Percentiles rank a stretch among this genome's conserved stretches.
phyloP scores from a whole-genome alignment of 2,113 vertebrate genomes.

The Dolichallabes microphthalmus region DNA sequence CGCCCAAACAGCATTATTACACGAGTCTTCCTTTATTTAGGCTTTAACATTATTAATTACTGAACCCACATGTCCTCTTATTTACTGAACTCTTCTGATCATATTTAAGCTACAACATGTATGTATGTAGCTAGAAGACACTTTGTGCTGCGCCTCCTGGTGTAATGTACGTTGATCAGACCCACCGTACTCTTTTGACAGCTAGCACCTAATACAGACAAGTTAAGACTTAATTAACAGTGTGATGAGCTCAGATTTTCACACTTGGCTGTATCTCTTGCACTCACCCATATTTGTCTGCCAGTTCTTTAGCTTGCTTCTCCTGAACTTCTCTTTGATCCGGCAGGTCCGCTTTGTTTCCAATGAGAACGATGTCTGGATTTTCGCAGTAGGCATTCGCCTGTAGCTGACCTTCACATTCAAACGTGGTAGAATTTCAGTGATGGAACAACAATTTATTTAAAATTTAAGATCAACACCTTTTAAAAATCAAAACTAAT shows the following conservation, averaged over 20 bases:
- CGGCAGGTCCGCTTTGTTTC: slow-evolving; percentile 89
- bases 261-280: background rate
- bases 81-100: background rate
- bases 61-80: background rate
- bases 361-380: slow-evolving; percentile 91
- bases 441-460: no score
- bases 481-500: no score
- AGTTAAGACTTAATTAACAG: no score
- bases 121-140: background rate
- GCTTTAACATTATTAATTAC: background rate
- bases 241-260: background rate
- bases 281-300: slow-evolving; percentile 88
- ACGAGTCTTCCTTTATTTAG: background rate
- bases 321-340: slow-evolving; percentile 93
- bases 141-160: no score
- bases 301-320: slow-evolving; percentile 88
- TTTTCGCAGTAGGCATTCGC: slow-evolving; percentile 96
- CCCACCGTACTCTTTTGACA: background rate
- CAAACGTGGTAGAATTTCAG: background rate
- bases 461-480: no score
- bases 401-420: slow-evolving; percentile 83
- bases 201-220: background rate
- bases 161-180: background rate
- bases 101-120: background rate
- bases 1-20: no score